phyloP scores from a whole-genome alignment of 2,797 vertebrate species.

The Hybognathus amarus region DNA sequence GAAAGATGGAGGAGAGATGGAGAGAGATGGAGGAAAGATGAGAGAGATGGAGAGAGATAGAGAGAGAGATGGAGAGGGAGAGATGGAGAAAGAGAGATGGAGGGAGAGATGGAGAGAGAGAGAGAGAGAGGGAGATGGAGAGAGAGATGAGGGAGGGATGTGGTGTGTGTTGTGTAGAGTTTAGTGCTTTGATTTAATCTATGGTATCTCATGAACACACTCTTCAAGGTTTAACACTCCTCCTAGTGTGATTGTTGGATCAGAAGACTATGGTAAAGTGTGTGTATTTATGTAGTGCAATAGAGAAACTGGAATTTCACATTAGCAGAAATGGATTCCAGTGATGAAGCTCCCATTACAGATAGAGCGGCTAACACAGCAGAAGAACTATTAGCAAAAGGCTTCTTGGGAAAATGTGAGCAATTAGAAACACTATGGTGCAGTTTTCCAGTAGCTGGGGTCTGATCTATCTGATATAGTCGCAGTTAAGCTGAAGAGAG shows the following conservation, averaged over 20 bases:
- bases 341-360: slow-evolving; percentile 15
- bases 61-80: no score
- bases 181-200: slow-evolving; percentile 33
- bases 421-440: not conserved
- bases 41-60: no score
- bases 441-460: not conserved
- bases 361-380: not conserved
- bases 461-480: not conserved
- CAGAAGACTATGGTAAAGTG: not conserved
- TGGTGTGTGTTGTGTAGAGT: not conserved
- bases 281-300: slow-evolving; percentile 18
- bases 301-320: slow-evolving; percentile 12
- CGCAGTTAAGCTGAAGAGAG: not conserved
- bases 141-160: no score
- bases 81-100: no score
- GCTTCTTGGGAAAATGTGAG: not conserved
- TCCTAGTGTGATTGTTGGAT: slow-evolving; percentile 9
- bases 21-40: no score
- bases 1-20: no score
- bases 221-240: slow-evolving; percentile 35
- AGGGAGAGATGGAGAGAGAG: no score
- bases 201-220: slow-evolving; percentile 31
- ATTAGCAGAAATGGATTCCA: slow-evolving; percentile 13
- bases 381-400: not conserved
- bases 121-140: no score